These are phyloP conservation scores for Acinonyx jubatus DNA, from an alignment of 2,113 vertebrate genomes.

Conservation along the genomic window DNA sequence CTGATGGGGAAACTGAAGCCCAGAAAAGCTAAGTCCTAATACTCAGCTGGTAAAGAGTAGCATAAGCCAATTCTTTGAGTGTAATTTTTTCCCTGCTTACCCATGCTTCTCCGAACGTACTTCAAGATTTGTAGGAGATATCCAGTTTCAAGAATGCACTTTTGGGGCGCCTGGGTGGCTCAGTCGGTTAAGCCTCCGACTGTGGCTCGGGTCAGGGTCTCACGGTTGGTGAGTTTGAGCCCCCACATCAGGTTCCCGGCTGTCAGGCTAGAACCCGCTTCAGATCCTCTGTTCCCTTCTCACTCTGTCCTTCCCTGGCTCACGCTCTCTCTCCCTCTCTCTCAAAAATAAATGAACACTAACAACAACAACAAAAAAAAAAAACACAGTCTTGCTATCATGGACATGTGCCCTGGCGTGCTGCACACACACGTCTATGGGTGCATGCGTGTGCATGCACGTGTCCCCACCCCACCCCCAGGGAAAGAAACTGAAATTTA, in stretches of 20 bases:
- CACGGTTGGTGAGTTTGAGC: no score
- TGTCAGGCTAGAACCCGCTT: no score
- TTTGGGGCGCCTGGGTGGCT: neutral
- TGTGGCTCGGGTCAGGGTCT: no score
- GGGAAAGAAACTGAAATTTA: neutral
- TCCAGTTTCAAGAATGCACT: neutral
- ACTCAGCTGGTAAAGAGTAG: no score
- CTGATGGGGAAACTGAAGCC: neutral
- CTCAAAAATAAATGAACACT: no score
- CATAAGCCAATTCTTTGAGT: neutral
- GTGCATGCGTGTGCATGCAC: no score
- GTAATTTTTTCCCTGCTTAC: neutral
- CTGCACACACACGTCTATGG: rapidly evolving
- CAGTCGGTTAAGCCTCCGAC: no score
- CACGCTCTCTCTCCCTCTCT: no score
- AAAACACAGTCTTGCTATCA: neutral
- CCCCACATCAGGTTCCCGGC: no score
- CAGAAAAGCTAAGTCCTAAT: neutral
- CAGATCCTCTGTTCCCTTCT: no score
- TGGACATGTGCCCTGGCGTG: neutral
- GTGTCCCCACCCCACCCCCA: rapidly evolving
- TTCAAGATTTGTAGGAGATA: neutral
- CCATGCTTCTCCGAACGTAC: neutral
- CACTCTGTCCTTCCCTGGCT: no score
- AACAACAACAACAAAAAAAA: no score